Evolutionary conservation across 2,888 invertebrate genomes (phyloP), one percentile per base, ranked within the genome.

Genomic region (Ceratothoa steindachneri): DNA sequence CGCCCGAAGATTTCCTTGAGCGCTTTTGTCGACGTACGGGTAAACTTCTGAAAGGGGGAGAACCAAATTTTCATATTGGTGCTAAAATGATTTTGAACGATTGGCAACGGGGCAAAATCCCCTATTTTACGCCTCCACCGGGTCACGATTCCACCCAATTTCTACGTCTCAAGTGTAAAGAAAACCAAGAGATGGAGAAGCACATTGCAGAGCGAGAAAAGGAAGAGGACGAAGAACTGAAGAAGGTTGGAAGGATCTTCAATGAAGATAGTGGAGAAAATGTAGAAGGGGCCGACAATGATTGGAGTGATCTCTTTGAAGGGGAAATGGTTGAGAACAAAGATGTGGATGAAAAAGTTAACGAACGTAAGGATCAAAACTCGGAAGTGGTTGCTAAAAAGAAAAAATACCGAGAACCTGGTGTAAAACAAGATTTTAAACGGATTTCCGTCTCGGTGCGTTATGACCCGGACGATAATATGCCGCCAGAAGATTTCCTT

Each of bases 81-180:
- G 91, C 99, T 0, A 91, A 92, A 84, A 97, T 97, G 93, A 90
- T 99, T 9, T 87, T 99, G 1, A 99, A 99, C 86, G 99, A 99
- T 85, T 99, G 96, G 93, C 98, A 99, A 85, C 88, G 99, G 82
- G 99, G 99, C 3, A 96, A 95, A 85, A 86, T 99, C 71, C 97
- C 98, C 0, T 98, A 93, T 85, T 99, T 94, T 86, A 90, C 94
- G 2, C 88, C 90, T 65, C 97, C 97, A 19, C 91, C 92, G 81
- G 92, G 91, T 1, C 93, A 89, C 85, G 92, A 91, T 84, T 85
- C 88, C 67, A 91, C 92, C 1, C 68, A 31, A n/a, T 75, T 84
- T 24, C 24, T 24, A 1, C 60, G 60, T 1, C 60, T 60, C 60
- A 60, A 60, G 27, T 60, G 60, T n/a, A 60, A 1, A 12, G 60